These are phyloP conservation scores for Ciona savignyi DNA, from an alignment of 23 tunicate species.

Conservation along the genomic window DNA sequence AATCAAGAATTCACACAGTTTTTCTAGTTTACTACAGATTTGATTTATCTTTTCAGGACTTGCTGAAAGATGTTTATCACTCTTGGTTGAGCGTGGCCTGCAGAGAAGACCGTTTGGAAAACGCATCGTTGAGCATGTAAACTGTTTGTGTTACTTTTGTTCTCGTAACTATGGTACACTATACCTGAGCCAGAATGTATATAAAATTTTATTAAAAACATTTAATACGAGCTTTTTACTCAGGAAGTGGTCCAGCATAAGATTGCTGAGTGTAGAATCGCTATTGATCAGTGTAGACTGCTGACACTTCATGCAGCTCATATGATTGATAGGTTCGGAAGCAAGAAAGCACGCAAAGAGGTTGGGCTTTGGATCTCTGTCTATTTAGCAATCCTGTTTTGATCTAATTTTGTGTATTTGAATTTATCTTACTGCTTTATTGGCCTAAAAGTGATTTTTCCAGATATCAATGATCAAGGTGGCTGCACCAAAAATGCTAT, in stretches of 20 bases:
- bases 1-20: too few relatives aligned
- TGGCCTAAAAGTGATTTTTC: not conserved
- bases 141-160: not conserved
- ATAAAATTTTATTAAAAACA: too few relatives aligned
- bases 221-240: not conserved
- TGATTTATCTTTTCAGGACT: slow-evolving; percentile 18
- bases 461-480: slow-evolving; percentile 99
- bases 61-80: slow-evolving; percentile 79
- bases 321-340: slow-evolving; percentile 76
- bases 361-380: slow-evolving; percentile 6
- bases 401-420: too few relatives aligned
- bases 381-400: not conserved
- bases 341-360: slow-evolving; percentile 74
- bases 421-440: not conserved
- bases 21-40: too few relatives aligned
- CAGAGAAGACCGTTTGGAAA: slow-evolving; percentile 86
- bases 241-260: slow-evolving; percentile 91
- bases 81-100: slow-evolving; percentile 50
- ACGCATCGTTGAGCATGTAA: slow-evolving; percentile 80
- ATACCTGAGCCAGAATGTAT: too few relatives aligned
- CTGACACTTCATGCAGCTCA: slow-evolving; percentile 76
- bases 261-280: slow-evolving; percentile 73
- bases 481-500: slow-evolving; percentile 74
- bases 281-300: slow-evolving; percentile 81
- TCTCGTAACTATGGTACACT: too few relatives aligned